These are phyloP conservation scores for Melieria picta DNA, from an alignment of 2,888 invertebrate genomes.

Conservation along the genomic window DNA sequence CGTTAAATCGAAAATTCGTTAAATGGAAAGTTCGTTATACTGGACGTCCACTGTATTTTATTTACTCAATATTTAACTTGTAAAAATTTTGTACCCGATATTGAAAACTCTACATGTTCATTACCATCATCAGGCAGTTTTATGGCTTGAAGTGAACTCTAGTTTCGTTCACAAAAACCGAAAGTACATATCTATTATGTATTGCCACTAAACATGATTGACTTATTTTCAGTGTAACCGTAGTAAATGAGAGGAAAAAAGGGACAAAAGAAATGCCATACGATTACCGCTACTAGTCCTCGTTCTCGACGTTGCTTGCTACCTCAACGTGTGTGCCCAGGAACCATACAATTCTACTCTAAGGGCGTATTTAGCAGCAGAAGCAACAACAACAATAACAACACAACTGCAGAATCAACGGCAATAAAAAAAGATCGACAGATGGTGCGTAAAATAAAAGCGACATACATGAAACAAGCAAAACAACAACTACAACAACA, in stretches of 20 bases:
- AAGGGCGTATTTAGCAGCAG: slow-evolving; percentile 22
- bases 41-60: too few relatives aligned
- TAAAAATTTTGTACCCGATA: too few relatives aligned
- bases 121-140: too few relatives aligned
- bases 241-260: background rate
- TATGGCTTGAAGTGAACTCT: too few relatives aligned
- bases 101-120: too few relatives aligned
- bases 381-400: slow-evolving; percentile 24
- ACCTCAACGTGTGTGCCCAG: background rate
- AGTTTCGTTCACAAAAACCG: too few relatives aligned
- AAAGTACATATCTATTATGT: too few relatives aligned
- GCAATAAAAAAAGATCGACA: slow-evolving; percentile 34
- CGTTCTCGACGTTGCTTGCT: background rate
- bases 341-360: background rate
- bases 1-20: too few relatives aligned
- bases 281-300: slow-evolving; percentile 30
- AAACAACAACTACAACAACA: slow-evolving; percentile 34
- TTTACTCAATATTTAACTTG: too few relatives aligned
- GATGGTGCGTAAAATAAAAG: slow-evolving; percentile 43
- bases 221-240: background rate
- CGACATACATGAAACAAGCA: slow-evolving; percentile 33
- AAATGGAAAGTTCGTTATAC: too few relatives aligned
- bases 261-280: slow-evolving; percentile 4
- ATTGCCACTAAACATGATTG: too few relatives aligned
- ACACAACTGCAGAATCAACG: slow-evolving; percentile 18